Base-by-base conservation (phyloP, 2,888 invertebrate genomes). In the Theristus sp. region DNA sequence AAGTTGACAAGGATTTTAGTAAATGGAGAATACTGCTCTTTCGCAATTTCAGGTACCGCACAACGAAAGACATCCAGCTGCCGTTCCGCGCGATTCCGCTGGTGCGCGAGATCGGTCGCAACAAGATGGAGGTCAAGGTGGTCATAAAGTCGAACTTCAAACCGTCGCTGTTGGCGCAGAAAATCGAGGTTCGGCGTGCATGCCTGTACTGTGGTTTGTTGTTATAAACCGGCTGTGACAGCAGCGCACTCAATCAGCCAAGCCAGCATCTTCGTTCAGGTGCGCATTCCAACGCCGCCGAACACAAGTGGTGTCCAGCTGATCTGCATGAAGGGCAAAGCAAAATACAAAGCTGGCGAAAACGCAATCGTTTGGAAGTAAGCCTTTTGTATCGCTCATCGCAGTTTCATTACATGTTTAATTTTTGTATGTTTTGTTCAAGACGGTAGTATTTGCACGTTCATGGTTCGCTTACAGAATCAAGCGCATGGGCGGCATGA, bases 41-140 rank as follows among this genome's bases (percentile, higher is more conserved):
- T 13, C 38, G 6, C 38, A 29, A 56, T 67, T 68, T 27, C 75
- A 88, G 89, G 77, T 98, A 98, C 78, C 87, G 98, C 64, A 98
- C 96, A 60, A 98, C 98, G 27, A 98, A 99, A 78, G 98, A 99
- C 79, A 98, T 99, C 73, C 96, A 96, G 58, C 81, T 99, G 66
- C 98, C 98, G 66, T 99, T 99, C 83, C 87, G 98, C 66, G 94
- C 98, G 63, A 99, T 99, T 73, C 98, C 98, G 0, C 78, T 99
- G 52, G 98, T 98, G 0, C 83, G 96, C 0, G 98, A 98, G 76
- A 93, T 93, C 1, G 96, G 96, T 0, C 85, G 96, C 67, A 94
- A 94, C 69, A 93, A 96, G 79, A 98, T 99, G 96, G 98, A 99
- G 76, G 96, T 98, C 0, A 99, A 99, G 75, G 93, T 96, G 22